These are phyloP conservation scores for Eristalis pertinax DNA, from an alignment of 2,888 invertebrate species.

Conservation along the genomic window DNA sequence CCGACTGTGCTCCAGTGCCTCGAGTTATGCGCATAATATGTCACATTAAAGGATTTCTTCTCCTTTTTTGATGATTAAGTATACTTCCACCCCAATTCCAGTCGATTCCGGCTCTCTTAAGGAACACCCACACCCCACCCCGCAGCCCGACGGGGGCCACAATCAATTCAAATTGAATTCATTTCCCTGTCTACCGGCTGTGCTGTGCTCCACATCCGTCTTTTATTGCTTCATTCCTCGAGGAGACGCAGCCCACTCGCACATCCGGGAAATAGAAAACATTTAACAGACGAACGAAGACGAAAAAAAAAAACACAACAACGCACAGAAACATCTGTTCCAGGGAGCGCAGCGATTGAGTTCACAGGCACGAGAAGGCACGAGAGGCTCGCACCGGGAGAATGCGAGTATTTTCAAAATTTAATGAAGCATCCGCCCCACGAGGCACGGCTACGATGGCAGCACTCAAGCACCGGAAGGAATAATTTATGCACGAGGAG, in stretches of 20 bases:
- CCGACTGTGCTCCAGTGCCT: conserved; percentile 26
- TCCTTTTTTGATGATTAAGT: conserved; percentile 61
- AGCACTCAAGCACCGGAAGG: conserved; percentile 47
- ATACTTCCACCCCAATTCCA: conserved; percentile 59
- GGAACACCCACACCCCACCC: not conserved
- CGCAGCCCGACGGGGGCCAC: conserved; percentile 3
- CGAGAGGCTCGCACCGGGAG: not conserved
- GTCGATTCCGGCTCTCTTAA: conserved; percentile 30
- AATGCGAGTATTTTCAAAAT: conserved; percentile 47
- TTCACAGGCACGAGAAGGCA: too few relatives aligned
- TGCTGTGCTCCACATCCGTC: conserved; percentile 55
- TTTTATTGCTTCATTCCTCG: conserved; percentile 64
- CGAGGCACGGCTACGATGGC: not conserved
- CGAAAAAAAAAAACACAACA: not conserved
- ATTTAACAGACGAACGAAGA: conserved; percentile 15
- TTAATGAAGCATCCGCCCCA: conserved; percentile 55
- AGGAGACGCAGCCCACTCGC: conserved; percentile 30
- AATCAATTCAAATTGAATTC: conserved; percentile 68
- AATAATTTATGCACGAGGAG: conserved; percentile 67
- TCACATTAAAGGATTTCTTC: conserved; percentile 58
- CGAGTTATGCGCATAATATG: conserved; percentile 56
- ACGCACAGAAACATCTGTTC: conserved; percentile 53
- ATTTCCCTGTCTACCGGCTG: conserved; percentile 60
- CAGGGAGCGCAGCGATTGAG: not conserved
- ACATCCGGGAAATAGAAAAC: conserved; percentile 61